Base-by-base conservation (phyloP, 2,797 vertebrate species). In the Sparidentex hasta region DNA sequence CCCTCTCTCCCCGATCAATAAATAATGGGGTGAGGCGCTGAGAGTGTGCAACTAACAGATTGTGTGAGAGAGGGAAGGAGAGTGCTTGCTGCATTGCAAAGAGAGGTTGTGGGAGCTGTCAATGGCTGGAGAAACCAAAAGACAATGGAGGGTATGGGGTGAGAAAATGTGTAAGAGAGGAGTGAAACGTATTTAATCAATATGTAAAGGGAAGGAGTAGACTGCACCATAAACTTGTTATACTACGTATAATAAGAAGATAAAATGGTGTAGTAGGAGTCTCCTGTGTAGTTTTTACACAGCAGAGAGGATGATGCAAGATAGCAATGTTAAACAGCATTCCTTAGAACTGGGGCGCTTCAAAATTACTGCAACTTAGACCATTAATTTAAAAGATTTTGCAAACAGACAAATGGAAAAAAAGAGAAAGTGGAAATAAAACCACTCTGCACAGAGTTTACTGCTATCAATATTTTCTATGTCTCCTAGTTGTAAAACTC, bases 41-140 rank as follows among this genome's bases (percentile, higher is more conserved):
- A 82, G 87, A 90, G 87, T 85, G 85, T 89, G 86, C 81, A 82
- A 89, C 90, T 81, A 92, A 94, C 93, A 91, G 93, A 94, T 92
- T 27, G 27, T 94, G 93, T 85, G 87, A 82, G 78, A 57, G 81
- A 59, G 59, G 73, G 51, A 68, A 65, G 70, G 52, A 73, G 79
- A 70, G 67, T 43, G 51, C 50, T 56, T 46, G 27, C 64, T 86
- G 87, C 80, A 81, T 84, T 72, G 81, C 76, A 88, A 88, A 79
- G 79, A 88, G 75, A 80, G 74, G 52, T 82, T 72, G 76, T 80
- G 76, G 76, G 77, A 86, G 82, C 61, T 78, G 83, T 84, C 78
- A 79, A 9, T 46, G 63, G 47, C 44, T 51, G 41, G 74, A 78
- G 62, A 59, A 81, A 70, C 46, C 46, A 59, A 78, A 23, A 80